Base-by-base conservation (phyloP, 2,888 invertebrate species). In the Ormyrus rosae region DNA sequence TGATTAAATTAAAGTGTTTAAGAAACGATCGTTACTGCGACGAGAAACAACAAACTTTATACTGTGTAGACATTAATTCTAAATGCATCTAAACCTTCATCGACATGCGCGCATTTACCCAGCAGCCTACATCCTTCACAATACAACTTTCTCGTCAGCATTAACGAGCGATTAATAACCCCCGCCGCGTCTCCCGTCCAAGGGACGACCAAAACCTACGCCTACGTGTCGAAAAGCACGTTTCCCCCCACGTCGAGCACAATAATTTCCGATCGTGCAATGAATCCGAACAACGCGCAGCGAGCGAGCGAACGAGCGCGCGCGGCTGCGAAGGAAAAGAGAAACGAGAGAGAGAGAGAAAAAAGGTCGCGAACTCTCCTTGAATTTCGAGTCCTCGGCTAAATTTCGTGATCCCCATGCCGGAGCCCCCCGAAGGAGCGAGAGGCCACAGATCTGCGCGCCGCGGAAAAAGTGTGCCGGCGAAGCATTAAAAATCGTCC, bases 291-390 rank as follows among this genome's bases (percentile, higher is more conserved):
- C 60, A 51, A 67, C 9, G 13, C 13, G 10, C 13, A 13, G 53
- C 19, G 34, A 13, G 10, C 1, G 55, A 55, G 51, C 10, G 34
- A 13, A 11, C 53, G 6, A 55, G 46, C 8, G 13, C 9, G 19
- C 19, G 19, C 19, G 19, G 19, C 34, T 61, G 48, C 13, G 45
- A 55, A 11, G 50, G 34, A 56, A 19, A 74, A 34, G 48, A 7
- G 34, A 63, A 63, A n/a, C 55, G 8, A 10, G 63, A 67, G 13
- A 75, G 60, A 50, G 6, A 34, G 6, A 56, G 5, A 50, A 58
- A 71, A 72, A 72, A 71, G 61, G 67, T 56, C 60, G 67, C 68
- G 51, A 67, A 51, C 61, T 70, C 67, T 69, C 58, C 69, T 72
- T 58, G 68, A 72, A 72, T 77, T 72, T 72, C 53, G 48, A 67